phyloP scores from a whole-genome alignment of 2,797 vertebrate species.

The Epinephelus awoara region DNA sequence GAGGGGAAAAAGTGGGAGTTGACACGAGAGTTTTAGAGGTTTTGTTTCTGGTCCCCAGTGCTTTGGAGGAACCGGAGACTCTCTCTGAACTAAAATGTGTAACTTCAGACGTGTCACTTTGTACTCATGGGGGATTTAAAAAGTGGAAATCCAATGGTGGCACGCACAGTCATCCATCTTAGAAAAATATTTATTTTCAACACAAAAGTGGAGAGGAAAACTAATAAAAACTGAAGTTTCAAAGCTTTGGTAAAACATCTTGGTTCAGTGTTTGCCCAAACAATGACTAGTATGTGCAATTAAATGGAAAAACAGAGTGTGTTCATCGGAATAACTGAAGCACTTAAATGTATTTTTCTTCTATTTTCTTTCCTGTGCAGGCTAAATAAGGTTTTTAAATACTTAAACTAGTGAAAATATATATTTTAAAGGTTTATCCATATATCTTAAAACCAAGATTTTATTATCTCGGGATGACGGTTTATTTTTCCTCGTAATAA shows the following conservation, averaged over 20 bases:
- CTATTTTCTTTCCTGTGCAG: not conserved
- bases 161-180: not conserved
- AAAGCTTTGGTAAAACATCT: not conserved
- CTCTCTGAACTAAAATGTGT: slow-evolving; percentile 1
- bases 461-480: not conserved
- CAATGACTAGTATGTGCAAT: not conserved
- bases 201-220: not conserved
- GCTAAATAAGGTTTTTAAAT: not conserved
- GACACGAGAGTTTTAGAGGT: slow-evolving; percentile 28
- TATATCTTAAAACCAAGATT: not conserved
- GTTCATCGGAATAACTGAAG: not conserved
- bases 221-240: not conserved
- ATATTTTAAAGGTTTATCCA: no score
- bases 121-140: slow-evolving; percentile 2
- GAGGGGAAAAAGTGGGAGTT: slow-evolving; percentile 26
- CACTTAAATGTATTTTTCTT: not conserved
- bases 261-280: not conserved
- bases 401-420: not conserved
- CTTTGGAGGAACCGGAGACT: not conserved
- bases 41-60: slow-evolving; percentile 23
- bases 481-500: not conserved
- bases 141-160: not conserved
- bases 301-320: not conserved
- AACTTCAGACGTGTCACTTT: not conserved
- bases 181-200: slow-evolving; percentile 10